phyloP scores from a whole-genome alignment of 2,797 vertebrate genomes.

The Buceros bicornis region DNA sequence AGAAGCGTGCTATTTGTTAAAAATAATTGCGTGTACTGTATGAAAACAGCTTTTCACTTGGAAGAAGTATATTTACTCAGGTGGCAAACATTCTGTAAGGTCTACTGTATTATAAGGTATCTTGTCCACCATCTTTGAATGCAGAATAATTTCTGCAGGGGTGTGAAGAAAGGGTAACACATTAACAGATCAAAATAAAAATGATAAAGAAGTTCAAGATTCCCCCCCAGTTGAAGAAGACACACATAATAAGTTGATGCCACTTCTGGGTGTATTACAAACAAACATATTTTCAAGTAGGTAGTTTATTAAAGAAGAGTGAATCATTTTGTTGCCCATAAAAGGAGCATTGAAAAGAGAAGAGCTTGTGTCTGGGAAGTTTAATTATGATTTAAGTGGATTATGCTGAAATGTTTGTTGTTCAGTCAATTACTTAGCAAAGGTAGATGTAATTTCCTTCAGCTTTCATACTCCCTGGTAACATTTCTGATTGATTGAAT shows the following conservation, averaged over 20 bases:
- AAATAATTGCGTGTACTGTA: neutral
- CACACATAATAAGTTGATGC: neutral
- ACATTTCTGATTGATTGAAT: slow-evolving; percentile 63
- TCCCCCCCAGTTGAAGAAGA: neutral
- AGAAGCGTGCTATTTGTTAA: neutral
- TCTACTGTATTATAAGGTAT: neutral
- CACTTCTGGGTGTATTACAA: neutral
- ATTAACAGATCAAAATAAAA: neutral
- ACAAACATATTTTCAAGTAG: neutral
- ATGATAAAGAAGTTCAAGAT: neutral
- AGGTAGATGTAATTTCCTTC: slow-evolving; percentile 65
- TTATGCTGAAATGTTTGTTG: slow-evolving; percentile 65
- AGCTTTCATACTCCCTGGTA: slow-evolving; percentile 33
- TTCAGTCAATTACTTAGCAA: slow-evolving; percentile 62
- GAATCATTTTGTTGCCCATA: neutral
- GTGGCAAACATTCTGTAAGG: neutral
- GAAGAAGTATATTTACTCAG: neutral
- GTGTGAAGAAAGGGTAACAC: neutral
- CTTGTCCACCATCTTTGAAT: neutral
- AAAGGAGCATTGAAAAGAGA: slow-evolving; percentile 12
- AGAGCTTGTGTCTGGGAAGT: slow-evolving; percentile 7
- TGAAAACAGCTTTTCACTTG: neutral
- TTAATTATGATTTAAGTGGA: slow-evolving; percentile 71
- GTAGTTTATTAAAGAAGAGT: slow-evolving; percentile 11
- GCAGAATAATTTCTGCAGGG: neutral